Evolutionary conservation across 2,113 vertebrate genomes (phyloP).

Genomic region (Dromaius novaehollandiae): DNA sequence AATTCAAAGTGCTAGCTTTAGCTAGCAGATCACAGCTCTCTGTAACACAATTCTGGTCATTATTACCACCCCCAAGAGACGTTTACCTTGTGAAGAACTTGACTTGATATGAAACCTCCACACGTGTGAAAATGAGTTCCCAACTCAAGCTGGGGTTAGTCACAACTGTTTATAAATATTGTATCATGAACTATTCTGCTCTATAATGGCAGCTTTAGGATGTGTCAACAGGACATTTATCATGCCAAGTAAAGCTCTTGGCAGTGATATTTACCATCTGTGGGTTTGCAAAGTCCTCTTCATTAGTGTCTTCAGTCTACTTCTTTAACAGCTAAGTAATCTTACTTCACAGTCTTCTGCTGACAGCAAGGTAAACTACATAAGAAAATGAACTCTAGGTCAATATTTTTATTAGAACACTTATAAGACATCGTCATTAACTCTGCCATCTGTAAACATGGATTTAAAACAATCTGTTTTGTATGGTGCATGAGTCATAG

Average conservation of each 20-base stretch:
- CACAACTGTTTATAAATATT: neutral
- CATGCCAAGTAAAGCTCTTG: neutral
- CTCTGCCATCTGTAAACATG: neutral
- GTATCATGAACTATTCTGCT: neutral
- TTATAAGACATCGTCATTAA: neutral
- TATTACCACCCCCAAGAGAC: neutral
- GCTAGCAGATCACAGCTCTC: neutral
- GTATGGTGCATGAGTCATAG: neutral
- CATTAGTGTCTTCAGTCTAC: neutral
- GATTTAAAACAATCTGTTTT: neutral
- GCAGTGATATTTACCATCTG: neutral
- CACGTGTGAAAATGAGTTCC: neutral
- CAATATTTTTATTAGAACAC: neutral
- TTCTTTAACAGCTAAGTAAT: neutral
- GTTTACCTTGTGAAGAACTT: neutral
- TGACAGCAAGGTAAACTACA: neutral
- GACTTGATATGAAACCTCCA: neutral
- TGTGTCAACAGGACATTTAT: neutral
- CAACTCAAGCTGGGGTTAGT: neutral
- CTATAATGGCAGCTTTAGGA: neutral
- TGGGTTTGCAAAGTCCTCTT: neutral
- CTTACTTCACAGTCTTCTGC: neutral
- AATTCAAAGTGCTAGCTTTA: neutral
- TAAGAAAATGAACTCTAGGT: neutral
- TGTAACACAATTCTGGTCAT: neutral